phyloP scores from a whole-genome alignment of 2,797 vertebrate species.

The Adelosebastes latens region DNA sequence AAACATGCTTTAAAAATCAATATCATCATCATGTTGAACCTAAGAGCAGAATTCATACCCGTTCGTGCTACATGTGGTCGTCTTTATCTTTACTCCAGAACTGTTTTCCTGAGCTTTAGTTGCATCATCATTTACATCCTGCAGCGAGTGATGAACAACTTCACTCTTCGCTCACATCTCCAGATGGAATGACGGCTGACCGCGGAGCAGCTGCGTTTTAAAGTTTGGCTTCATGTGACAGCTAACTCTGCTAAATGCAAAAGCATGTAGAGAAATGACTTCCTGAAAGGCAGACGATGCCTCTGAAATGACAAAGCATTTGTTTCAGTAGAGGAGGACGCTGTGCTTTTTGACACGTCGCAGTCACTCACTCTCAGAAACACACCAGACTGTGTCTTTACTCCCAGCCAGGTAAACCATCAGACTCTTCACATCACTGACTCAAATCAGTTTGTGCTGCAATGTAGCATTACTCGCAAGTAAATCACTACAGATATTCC shows the following conservation, averaged over 20 bases:
- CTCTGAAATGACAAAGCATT: constrained; percentile 11
- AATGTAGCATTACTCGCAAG: not conserved
- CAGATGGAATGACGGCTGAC: constrained; percentile 12
- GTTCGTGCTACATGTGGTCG: not conserved
- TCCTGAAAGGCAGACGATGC: not conserved
- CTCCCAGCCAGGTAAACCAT: not conserved
- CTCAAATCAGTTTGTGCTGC: not conserved
- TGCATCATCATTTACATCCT: not conserved
- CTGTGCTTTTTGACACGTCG: constrained; percentile 1
- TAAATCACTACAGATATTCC: not conserved
- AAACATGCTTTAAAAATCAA: not conserved
- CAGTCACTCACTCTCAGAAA: constrained; percentile 3
- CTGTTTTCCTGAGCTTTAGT: not conserved
- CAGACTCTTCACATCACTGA: not conserved
- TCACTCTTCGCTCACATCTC: not conserved
- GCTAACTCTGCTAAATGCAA: constrained; percentile 13
- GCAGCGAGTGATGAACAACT: not conserved
- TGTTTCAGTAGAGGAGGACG: not conserved
- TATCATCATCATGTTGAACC: not conserved
- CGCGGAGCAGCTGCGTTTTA: not conserved
- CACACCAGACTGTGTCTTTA: not conserved
- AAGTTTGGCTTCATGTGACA: constrained; percentile 7
- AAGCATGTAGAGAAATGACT: constrained; percentile 5
- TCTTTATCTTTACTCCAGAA: not conserved
- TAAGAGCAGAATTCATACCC: not conserved